Evolutionary conservation across 2,888 invertebrate genomes (phyloP).

Genomic region (Girardia tigrina): DNA sequence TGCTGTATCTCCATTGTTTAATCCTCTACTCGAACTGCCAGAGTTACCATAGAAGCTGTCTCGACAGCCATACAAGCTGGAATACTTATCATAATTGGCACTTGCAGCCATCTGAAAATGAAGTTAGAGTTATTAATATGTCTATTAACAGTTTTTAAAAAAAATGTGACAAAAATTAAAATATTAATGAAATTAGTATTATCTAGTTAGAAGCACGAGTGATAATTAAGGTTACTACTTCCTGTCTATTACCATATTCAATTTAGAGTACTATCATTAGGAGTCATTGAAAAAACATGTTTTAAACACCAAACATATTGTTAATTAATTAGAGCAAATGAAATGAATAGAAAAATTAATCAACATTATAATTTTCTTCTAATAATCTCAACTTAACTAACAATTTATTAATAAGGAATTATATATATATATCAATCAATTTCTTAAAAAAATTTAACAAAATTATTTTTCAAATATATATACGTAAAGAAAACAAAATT

Average conservation of each 20-base stretch:
- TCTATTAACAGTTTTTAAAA: background rate
- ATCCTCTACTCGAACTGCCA: conserved; percentile 24
- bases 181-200: background rate
- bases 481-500: too few species aligned
- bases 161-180: background rate
- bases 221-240: background rate
- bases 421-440: too few species aligned
- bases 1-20: conserved; percentile 23
- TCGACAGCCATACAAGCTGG: conserved; percentile 30
- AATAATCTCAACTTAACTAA: too few species aligned
- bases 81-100: conserved; percentile 34
- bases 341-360: too few species aligned
- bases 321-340: background rate
- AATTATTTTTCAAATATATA: too few species aligned
- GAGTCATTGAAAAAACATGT: background rate
- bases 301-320: background rate
- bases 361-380: too few species aligned
- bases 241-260: conserved; percentile 6
- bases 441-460: too few species aligned
- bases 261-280: background rate
- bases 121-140: background rate
- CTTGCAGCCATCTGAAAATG: conserved; percentile 32
- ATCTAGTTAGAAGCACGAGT: background rate
- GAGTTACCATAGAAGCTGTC: conserved; percentile 27
- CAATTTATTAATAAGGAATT: too few species aligned